A percentile compares a stretch with the other conserved stretches of the same genome.
phyloP scores from a whole-genome alignment of 2,797 vertebrate genomes.

The Hafferia zeledoni region DNA sequence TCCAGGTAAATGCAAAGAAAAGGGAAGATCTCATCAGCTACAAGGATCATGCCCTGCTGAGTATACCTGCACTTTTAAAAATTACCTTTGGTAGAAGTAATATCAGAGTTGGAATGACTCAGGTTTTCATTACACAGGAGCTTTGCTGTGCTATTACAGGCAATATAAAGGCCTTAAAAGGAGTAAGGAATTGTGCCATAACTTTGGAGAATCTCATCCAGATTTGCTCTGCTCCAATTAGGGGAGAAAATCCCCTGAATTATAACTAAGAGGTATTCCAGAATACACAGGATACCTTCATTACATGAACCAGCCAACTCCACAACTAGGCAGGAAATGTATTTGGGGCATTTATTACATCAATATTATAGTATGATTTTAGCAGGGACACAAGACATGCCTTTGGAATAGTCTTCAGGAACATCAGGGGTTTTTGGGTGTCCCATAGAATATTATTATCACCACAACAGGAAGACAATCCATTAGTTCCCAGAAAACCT shows the following conservation, averaged over 20 bases:
- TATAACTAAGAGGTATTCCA: not conserved
- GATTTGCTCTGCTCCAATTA: not conserved
- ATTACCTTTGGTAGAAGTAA: not conserved
- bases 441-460: not conserved
- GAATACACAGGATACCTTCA: not conserved
- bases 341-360: not conserved
- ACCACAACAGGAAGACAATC: not conserved
- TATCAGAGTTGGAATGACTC: not conserved
- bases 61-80: not conserved
- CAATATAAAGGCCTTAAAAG: not conserved
- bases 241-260: rapidly evolving
- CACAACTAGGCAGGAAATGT: not conserved
- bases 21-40: not conserved
- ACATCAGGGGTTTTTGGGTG: not conserved
- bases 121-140: not conserved
- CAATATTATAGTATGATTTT: not conserved
- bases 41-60: not conserved
- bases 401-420: not conserved
- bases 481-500: not conserved
- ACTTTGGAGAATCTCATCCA: not conserved
- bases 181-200: not conserved
- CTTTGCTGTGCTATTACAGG: not conserved
- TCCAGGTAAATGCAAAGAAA: not conserved
- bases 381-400: not conserved
- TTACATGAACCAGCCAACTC: not conserved